Conservation (phyloP, 1,140 invertebrate genomes). For the Saccostrea echinata region DNA sequence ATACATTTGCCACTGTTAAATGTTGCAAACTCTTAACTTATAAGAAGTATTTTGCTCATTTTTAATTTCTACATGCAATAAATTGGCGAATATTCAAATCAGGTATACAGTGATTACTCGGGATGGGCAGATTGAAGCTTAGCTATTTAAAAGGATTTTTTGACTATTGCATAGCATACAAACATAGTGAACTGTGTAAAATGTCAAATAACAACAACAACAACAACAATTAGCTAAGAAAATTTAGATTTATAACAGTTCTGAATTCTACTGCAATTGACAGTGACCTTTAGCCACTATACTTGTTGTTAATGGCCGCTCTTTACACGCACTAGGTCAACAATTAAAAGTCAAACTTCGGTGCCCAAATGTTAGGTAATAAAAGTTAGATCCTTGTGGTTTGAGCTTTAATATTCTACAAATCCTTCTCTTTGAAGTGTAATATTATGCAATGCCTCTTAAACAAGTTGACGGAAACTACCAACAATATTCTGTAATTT, state of each 20-base stretch:
- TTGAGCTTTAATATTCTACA: neutral
- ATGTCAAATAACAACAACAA: neutral
- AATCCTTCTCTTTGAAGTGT: neutral
- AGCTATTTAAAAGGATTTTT: neutral
- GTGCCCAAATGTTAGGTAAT: neutral
- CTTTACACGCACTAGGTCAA: neutral
- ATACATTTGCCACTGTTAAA: too few species aligned
- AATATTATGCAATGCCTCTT: neutral
- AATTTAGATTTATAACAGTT: neutral
- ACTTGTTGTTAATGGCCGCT: neutral
- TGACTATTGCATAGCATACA: neutral
- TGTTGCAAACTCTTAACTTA: too few species aligned
- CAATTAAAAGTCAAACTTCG: neutral
- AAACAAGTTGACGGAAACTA: neutral
- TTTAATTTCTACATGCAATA: neutral
- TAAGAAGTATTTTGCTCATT: neutral
- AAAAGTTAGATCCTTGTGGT: slow-evolving; percentile 15
- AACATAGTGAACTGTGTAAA: neutral
- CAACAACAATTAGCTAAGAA: neutral
- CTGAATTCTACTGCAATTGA: neutral
- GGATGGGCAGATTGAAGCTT: slow-evolving; percentile 15
- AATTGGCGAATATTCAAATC: slow-evolving; percentile 16
- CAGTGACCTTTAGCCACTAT: neutral
- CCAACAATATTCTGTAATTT: slow-evolving; percentile 16
- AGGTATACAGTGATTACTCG: neutral